A percentile compares a stretch with the other conserved stretches of the same genome.
Evolutionary conservation across 2,888 invertebrate genomes (phyloP).

Genomic region (Bombylius major): DNA sequence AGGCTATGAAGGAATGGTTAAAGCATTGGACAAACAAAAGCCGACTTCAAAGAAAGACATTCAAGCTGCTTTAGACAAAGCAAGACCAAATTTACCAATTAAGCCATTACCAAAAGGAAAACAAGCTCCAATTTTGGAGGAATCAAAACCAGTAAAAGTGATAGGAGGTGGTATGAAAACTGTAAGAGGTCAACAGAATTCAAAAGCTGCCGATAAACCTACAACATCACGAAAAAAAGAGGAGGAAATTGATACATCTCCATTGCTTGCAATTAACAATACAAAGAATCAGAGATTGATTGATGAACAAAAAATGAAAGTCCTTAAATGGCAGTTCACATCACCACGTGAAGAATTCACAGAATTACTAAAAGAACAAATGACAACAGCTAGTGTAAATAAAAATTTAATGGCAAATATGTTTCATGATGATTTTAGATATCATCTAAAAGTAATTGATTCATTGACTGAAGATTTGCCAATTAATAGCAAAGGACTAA

Average conservation of each 20-base stretch:
- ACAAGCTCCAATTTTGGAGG: conserved; percentile 40
- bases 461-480: conserved; percentile 70
- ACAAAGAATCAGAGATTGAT: conserved; percentile 84
- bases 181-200: conserved; percentile 5
- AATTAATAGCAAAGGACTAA: conserved; percentile 64
- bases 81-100: conserved; percentile 67
- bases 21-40: conserved; percentile 39
- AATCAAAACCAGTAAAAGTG: conserved; percentile 39
- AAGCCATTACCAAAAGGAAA: conserved; percentile 58
- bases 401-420: conserved; percentile 76
- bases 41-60: conserved; percentile 66
- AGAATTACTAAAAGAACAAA: conserved; percentile 79
- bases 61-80: conserved; percentile 71
- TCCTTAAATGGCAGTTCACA: conserved; percentile 91
- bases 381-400: conserved; percentile 78
- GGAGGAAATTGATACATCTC: conserved; percentile 71
- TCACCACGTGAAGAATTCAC: conserved; percentile 89
- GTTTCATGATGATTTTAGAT: conserved; percentile 92
- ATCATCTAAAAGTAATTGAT: conserved; percentile 92
- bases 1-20: conserved; percentile 47
- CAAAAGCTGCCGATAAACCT: conserved; percentile 21
- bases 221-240: conserved; percentile 56
- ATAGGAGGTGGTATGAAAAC: conserved; percentile 21
- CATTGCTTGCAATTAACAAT: conserved; percentile 67
- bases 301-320: conserved; percentile 88